Evolutionary conservation across 2,113 vertebrate genomes (phyloP).

Genomic region (Zosterops pallidus): DNA sequence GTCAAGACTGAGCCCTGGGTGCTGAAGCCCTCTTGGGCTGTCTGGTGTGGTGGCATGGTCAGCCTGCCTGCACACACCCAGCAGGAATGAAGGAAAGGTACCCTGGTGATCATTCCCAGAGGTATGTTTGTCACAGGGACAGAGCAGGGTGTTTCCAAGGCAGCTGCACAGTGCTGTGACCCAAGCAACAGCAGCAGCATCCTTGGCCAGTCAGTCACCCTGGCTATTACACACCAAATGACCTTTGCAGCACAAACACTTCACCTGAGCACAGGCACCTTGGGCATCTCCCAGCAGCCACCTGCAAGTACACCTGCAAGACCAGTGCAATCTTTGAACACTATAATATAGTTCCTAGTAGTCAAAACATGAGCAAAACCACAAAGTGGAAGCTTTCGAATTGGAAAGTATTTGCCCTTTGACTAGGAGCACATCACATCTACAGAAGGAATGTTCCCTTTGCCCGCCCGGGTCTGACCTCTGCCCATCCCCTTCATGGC

Average conservation of each 20-base stretch:
- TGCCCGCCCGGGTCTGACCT: neutral
- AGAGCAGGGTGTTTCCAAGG: neutral
- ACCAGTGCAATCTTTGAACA: neutral
- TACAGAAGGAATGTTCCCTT: neutral
- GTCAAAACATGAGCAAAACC: neutral
- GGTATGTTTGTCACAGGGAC: neutral
- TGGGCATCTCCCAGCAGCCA: neutral
- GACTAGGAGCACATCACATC: neutral
- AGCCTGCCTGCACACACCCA: neutral
- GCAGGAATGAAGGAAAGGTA: neutral
- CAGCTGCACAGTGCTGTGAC: neutral
- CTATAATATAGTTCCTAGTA: neutral
- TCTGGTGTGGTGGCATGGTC: neutral
- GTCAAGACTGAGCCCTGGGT: neutral
- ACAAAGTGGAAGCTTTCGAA: neutral
- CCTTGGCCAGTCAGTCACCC: neutral
- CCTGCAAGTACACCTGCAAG: neutral
- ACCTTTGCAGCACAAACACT: neutral
- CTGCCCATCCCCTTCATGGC: neutral
- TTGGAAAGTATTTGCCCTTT: neutral
- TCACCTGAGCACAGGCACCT: neutral
- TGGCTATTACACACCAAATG: accelerated
- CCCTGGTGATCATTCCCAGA: neutral
- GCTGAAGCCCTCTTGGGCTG: neutral
- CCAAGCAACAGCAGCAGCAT: neutral